Percentiles rank a stretch among this genome's conserved stretches.
Evolutionary conservation across 2,888 invertebrate species (phyloP).

Genomic region (Dasypolia templi): DNA sequence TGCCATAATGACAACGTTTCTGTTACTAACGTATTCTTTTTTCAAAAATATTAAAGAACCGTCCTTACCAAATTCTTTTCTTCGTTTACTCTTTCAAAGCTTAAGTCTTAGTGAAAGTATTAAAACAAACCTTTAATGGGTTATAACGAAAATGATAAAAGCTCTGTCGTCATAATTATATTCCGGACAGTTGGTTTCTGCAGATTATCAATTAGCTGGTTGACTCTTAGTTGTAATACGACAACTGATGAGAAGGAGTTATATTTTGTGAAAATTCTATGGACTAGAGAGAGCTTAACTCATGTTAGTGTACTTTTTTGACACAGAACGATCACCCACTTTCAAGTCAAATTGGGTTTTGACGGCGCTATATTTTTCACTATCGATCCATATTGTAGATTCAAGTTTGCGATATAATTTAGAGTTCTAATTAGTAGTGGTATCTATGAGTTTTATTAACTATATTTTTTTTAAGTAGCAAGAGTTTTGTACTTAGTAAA

Average conservation of each 20-base stretch:
- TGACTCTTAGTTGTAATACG: constrained; percentile 57
- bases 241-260: constrained; percentile 44
- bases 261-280: background rate
- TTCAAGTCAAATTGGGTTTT: background rate
- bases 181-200: constrained; percentile 66
- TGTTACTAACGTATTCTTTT: background rate
- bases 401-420: background rate
- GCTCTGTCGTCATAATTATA: constrained; percentile 69
- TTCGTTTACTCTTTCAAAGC: constrained; percentile 5
- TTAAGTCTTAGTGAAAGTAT: constrained; percentile 38
- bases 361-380: background rate
- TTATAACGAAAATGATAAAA: constrained; percentile 69
- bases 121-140: constrained; percentile 46
- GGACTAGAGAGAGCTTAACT: background rate
- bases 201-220: constrained; percentile 66
- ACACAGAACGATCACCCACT: background rate
- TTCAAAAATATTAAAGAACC: background rate
- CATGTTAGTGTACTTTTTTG: background rate
- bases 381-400: background rate
- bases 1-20: no score
- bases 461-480: no score
- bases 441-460: no score
- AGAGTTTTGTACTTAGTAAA: no score
- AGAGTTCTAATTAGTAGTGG: background rate
- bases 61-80: background rate